A percentile compares a stretch with the other conserved stretches of the same genome.
These are phyloP conservation scores for Erpetoichthys calabaricus DNA, from an alignment of 2,797 vertebrate species.

Conservation along the genomic window DNA sequence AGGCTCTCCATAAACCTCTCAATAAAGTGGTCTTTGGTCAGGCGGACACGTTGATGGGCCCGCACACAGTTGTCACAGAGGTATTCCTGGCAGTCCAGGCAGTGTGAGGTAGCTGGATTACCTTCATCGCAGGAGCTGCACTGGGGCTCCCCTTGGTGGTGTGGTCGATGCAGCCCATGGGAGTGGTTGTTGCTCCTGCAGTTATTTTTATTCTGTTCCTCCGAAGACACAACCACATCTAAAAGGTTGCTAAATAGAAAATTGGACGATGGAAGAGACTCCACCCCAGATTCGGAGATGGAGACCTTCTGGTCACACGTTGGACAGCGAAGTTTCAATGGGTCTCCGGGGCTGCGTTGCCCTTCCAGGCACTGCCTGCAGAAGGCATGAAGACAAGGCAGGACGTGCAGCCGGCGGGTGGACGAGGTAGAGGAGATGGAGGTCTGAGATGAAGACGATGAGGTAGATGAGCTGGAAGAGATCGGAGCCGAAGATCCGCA, in stretches of 20 bases:
- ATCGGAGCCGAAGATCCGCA: slow-evolving; percentile 74
- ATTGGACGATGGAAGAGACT: slow-evolving; percentile 75
- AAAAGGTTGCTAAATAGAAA: slow-evolving; percentile 84
- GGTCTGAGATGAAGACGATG: slow-evolving; percentile 74
- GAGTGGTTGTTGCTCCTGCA: slow-evolving; percentile 36
- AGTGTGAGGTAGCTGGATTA: slow-evolving; percentile 73
- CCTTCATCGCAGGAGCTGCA: slow-evolving; percentile 83
- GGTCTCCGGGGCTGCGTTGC: slow-evolving; percentile 58
- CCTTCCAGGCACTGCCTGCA: slow-evolving; percentile 81
- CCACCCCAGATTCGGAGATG: slow-evolving; percentile 77
- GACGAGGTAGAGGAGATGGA: slow-evolving; percentile 63
- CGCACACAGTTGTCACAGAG: slow-evolving; percentile 83
- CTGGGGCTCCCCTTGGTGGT: slow-evolving; percentile 54
- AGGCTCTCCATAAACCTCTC: slow-evolving; percentile 56
- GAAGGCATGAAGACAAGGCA: slow-evolving; percentile 81
- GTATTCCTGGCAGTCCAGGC: slow-evolving; percentile 85
- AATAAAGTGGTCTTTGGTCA: slow-evolving; percentile 90
- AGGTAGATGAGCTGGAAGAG: slow-evolving; percentile 74
- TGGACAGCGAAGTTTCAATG: slow-evolving; percentile 73
- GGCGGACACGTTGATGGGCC: slow-evolving; percentile 77
- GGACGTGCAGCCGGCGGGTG: slow-evolving; percentile 67
- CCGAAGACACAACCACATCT: slow-evolving; percentile 73
- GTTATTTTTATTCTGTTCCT: slow-evolving; percentile 63
- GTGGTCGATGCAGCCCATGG: slow-evolving; percentile 43
- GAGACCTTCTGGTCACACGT: slow-evolving; percentile 81